phyloP scores from a whole-genome alignment of 2,888 invertebrate genomes.

The Schizotus pectinicornis region DNA sequence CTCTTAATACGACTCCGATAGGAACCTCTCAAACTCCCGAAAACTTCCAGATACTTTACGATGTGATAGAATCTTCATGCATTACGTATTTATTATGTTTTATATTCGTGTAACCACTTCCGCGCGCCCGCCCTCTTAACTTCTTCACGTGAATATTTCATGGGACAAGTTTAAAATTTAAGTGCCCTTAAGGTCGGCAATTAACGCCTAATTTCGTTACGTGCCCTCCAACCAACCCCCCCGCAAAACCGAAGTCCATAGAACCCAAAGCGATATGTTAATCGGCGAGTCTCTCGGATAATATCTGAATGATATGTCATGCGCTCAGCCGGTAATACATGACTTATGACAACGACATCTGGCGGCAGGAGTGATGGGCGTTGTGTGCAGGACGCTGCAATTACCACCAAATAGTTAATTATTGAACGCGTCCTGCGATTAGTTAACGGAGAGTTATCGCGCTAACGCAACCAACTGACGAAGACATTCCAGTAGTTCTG shows the following conservation, averaged over 20 bases:
- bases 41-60: slow-evolving; percentile 43
- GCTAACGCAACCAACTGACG: background rate
- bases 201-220: too few relatives aligned
- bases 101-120: slow-evolving; percentile 17
- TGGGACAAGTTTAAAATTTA: background rate
- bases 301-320: slow-evolving; percentile 23
- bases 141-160: slow-evolving; percentile 4
- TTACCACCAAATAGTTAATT: slow-evolving; percentile 29
- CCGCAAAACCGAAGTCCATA: too few relatives aligned
- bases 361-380: slow-evolving; percentile 22
- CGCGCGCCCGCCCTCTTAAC: slow-evolving; percentile 11
- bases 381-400: slow-evolving; percentile 27
- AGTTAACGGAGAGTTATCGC: slow-evolving; percentile 17
- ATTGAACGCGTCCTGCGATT: slow-evolving; percentile 22
- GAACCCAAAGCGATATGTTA: too few relatives aligned
- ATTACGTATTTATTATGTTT: slow-evolving; percentile 34
- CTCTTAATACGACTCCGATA: slow-evolving; percentile 38
- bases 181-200: too few relatives aligned
- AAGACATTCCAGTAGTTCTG: too few relatives aligned
- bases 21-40: slow-evolving; percentile 36
- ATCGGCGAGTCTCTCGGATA: slow-evolving; percentile 1
- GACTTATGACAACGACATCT: slow-evolving; percentile 29
- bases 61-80: slow-evolving; percentile 43
- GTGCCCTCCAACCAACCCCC: too few relatives aligned
- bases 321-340: slow-evolving; percentile 21